A percentile compares a stretch with the other conserved stretches of the same genome.
These are phyloP conservation scores for Eurois occulta DNA, from an alignment of 2,888 invertebrate species.

Conservation along the genomic window DNA sequence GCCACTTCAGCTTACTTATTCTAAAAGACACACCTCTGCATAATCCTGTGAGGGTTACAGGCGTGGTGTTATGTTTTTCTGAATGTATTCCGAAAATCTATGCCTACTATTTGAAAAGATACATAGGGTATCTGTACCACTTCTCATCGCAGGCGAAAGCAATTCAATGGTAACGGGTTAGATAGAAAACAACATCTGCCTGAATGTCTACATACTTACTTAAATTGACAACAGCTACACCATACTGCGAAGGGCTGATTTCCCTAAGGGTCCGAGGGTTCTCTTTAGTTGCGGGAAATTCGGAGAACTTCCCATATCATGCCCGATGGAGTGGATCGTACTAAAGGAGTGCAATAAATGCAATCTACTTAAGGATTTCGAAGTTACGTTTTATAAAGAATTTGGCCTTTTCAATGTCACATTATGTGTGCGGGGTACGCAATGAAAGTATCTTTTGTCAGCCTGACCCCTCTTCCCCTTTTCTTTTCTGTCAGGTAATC, in stretches of 20 bases:
- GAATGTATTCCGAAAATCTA: background rate
- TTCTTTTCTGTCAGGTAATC: background rate
- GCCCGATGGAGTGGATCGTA: slow-evolving; percentile 8
- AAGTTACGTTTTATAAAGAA: background rate
- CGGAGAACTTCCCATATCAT: slow-evolving; percentile 30
- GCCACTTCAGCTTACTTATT: too few relatives aligned
- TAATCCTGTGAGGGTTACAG: background rate
- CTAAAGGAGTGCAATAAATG: slow-evolving; percentile 41
- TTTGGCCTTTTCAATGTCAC: background rate
- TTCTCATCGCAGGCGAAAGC: background rate
- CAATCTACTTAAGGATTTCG: slow-evolving; percentile 16
- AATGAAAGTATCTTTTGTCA: background rate
- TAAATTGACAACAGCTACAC: slow-evolving; percentile 50
- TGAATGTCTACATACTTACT: slow-evolving; percentile 36
- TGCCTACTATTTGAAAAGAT: background rate
- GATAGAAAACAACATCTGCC: slow-evolving; percentile 18
- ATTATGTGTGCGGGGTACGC: background rate
- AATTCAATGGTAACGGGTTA: background rate
- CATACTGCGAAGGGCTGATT: slow-evolving; percentile 53
- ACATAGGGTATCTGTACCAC: background rate
- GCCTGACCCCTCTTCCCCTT: background rate
- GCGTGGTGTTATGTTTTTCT: background rate
- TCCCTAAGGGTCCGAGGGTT: slow-evolving; percentile 43
- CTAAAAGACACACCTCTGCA: background rate
- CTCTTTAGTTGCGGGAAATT: slow-evolving; percentile 26